These are phyloP conservation scores for Neoarius graeffei DNA, from an alignment of 2,113 vertebrate genomes.

Conservation along the genomic window DNA sequence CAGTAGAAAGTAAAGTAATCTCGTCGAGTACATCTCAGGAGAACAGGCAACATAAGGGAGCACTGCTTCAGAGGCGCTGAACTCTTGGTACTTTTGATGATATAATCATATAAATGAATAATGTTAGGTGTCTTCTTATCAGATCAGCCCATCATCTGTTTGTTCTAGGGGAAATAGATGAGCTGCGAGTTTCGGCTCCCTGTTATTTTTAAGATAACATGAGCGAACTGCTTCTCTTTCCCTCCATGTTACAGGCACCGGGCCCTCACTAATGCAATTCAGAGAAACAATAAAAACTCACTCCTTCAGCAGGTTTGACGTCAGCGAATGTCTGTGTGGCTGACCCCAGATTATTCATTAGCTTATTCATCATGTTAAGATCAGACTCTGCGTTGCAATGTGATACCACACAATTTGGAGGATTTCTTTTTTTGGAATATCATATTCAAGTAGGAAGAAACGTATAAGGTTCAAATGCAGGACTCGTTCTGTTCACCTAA, in stretches of 20 bases:
- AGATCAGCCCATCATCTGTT: background rate
- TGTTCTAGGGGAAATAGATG: conserved; percentile 13
- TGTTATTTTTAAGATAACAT: conserved; percentile 19
- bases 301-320: background rate
- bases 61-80: conserved; percentile 11
- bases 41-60: background rate
- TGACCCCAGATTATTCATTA: background rate
- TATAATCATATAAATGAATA: conserved; percentile 15
- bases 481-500: background rate
- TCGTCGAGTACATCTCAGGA: background rate
- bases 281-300: background rate
- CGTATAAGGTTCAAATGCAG: background rate
- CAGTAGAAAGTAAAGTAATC: background rate
- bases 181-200: conserved; percentile 27
- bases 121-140: conserved; percentile 23
- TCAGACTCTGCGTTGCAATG: background rate
- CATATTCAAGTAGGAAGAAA: background rate
- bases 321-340: background rate
- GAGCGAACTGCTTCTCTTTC: background rate
- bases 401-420: background rate
- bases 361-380: background rate
- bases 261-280: background rate
- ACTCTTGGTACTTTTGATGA: conserved; percentile 17
- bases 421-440: background rate
- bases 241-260: background rate